Evolutionary conservation across 2,797 vertebrate genomes (phyloP), one percentile per base, ranked within the genome.

Genomic region (Hyperoplus lanceolatus): DNA sequence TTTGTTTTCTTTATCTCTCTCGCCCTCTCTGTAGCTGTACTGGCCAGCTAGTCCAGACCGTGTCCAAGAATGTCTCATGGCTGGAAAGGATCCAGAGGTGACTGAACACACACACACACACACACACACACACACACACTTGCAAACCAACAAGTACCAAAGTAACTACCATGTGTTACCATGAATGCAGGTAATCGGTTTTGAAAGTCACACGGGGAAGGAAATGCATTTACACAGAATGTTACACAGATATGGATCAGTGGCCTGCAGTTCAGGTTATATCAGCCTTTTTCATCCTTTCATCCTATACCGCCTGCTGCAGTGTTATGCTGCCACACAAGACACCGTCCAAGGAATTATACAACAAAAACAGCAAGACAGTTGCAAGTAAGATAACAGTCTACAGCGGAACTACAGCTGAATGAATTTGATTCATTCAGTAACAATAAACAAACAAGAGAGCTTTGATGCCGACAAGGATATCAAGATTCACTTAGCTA

Each of bases 1-100:
- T 73, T 58, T 67, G 9, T 78, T 79, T 53, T 55, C 18, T 80
- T n/a, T 81, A 18, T 81, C 48, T 72, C 42, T 60, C 55, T 77
- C 55, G 75, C 6, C 0, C 64, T 81, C 39, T 65, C 64, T 84
- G 53, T 76, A 96, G 96, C 89, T 96, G 42, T 89, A 93, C 87
- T 96, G 96, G 96, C 95, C 95, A 21, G 94, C 95, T 29, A 96
- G 90, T 88, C 87, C 92, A 0, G 96, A 96, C 70, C 93, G 94
- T 16, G 91, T 96, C 79, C 94, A 96, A 63, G 94, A 96, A 86
- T 96, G 96, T 89, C 90, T 95, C 75, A 95, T 96, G 95, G 96
- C 96, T 80, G 96, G 96, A 65, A 96, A 96, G 71, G 94, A 96
- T 83, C 90, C 87, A 76, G 93, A 96, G 93, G 96, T 96, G 77